Evolutionary conservation across 2,888 invertebrate species (phyloP), one percentile per base, ranked within the genome.

Genomic region (Ethmia dodecea): DNA sequence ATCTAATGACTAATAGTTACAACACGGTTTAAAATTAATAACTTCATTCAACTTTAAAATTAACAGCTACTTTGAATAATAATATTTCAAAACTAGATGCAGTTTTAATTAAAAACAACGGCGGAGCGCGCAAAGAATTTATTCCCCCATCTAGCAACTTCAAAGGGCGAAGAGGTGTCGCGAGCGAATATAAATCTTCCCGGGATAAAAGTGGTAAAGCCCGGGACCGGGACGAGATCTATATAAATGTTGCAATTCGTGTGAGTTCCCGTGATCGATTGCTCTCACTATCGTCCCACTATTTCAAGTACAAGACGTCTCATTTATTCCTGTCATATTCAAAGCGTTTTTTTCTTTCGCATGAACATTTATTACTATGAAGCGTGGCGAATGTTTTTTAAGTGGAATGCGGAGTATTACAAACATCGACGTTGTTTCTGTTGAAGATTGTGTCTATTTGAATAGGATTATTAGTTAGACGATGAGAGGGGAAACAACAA

Each of bases 61-160:
- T 53, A 43, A 49, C 47, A 53, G 52, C 49, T 47, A 47, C 53
- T 48, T 57, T 60, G 65, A 64, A 60, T 51, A 35, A 26, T 34
- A 37, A 37, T 30, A 35, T 37, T 58, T 60, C 49, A 55, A 64
- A 26, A 71, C 60, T 71, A 70, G 66, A 74, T 69, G 62, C 62
- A 54, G 62, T 68, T 80, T 79, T 80, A 79, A 81, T 83, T 83
- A 78, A 81, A 80, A 77, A 72, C 75, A 75, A 68, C 56, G 64
- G 49, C 55, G 57, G 55, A 55, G 60, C 60, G 53, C 60, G 60
- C 58, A 56, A 63, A 61, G 67, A 76, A 78, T 76, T 78, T 77
- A 77, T 74, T 68, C 68, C 66, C 69, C 68, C 55, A 70, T 70
- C 68, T 54, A 60, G 59, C 62, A 63, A 78, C 79, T 81, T 81